Percentiles rank a stretch among this genome's conserved stretches.
phyloP scores from a whole-genome alignment of 2,888 invertebrate species.

The Caenorhabditis uteleia region DNA sequence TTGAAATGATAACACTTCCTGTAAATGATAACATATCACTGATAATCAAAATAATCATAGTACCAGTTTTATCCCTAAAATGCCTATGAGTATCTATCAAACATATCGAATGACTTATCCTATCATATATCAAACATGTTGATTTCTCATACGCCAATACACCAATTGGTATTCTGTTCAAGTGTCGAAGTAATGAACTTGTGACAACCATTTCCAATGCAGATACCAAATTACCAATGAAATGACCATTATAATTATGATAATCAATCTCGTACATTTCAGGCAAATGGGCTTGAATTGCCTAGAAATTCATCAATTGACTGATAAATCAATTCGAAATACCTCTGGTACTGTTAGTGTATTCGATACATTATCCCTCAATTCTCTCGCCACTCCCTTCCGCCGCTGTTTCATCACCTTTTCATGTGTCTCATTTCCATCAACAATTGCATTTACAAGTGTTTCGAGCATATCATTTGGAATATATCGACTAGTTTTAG shows the following conservation, averaged over 20 bases:
- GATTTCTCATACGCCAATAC: slow-evolving; percentile 36
- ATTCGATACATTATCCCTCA: slow-evolving; percentile 14
- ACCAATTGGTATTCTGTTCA: slow-evolving; percentile 14
- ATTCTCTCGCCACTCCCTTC: slow-evolving; percentile 16
- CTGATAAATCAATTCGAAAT: too few species aligned
- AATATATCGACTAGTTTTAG: slow-evolving; percentile 6
- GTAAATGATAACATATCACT: too few species aligned
- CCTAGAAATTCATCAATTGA: too few species aligned
- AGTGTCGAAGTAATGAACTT: not conserved
- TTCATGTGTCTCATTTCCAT: slow-evolving; percentile 37
- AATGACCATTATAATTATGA: slow-evolving; percentile 25
- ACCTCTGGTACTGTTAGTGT: slow-evolving; percentile 35
- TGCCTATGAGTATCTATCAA: slow-evolving; percentile 39
- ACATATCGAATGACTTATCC: slow-evolving; percentile 22
- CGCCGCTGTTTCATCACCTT: slow-evolving; percentile 17
- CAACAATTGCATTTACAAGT: slow-evolving; percentile 30
- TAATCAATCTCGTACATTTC: slow-evolving; percentile 38
- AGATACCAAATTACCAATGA: slow-evolving; percentile 23
- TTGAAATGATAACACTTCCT: slow-evolving; percentile 6
- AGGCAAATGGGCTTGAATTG: slow-evolving; percentile 30
- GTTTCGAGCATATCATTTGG: slow-evolving; percentile 11
- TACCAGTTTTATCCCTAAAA: slow-evolving; percentile 28
- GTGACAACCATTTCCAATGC: slow-evolving; percentile 22
- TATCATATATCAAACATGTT: slow-evolving; percentile 29
- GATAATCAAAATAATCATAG: too few species aligned